A percentile compares a stretch with the other conserved stretches of the same genome.
These are phyloP conservation scores for Agrochola macilenta DNA, from an alignment of 2,888 invertebrate species.

Conservation along the genomic window DNA sequence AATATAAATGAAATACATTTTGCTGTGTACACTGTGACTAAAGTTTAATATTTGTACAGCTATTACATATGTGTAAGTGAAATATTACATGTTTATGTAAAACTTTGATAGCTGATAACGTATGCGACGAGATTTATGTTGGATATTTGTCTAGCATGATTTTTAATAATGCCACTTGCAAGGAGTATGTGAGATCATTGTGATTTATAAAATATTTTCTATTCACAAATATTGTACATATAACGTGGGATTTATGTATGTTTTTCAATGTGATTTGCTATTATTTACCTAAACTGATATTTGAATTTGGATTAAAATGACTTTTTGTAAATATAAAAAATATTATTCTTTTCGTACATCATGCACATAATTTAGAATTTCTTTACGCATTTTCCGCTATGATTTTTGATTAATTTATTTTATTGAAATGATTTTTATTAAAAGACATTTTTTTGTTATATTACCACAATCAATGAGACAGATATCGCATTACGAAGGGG, in stretches of 20 bases:
- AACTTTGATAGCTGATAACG: slow-evolving; percentile 45
- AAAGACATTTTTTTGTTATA: slow-evolving; percentile 77
- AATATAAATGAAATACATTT: slow-evolving; percentile 66
- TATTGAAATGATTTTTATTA: slow-evolving; percentile 70
- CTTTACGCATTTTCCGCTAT: slow-evolving; percentile 75
- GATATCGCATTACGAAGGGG: slow-evolving; percentile 30
- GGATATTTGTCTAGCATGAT: slow-evolving; percentile 51
- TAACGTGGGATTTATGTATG: slow-evolving; percentile 57
- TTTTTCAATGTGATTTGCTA: slow-evolving; percentile 60
- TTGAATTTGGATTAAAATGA: slow-evolving; percentile 58
- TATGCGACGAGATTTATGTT: slow-evolving; percentile 46
- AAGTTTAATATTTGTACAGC: slow-evolving; percentile 70
- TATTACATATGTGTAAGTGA: slow-evolving; percentile 68
- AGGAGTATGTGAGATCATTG: slow-evolving; percentile 57
- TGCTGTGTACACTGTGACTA: slow-evolving; percentile 63
- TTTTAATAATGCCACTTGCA: slow-evolving; percentile 47
- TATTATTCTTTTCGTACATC: slow-evolving; percentile 63
- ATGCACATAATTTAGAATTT: slow-evolving; percentile 69
- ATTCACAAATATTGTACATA: slow-evolving; percentile 61
- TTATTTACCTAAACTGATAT: slow-evolving; percentile 67
- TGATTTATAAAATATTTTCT: slow-evolving; percentile 63
- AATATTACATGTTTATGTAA: slow-evolving; percentile 56
- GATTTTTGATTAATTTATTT: slow-evolving; percentile 73
- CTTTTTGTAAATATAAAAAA: slow-evolving; percentile 76
- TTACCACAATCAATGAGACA: slow-evolving; percentile 62